Conservation (phyloP, 1,140 invertebrate species). For the Physella acuta region DNA sequence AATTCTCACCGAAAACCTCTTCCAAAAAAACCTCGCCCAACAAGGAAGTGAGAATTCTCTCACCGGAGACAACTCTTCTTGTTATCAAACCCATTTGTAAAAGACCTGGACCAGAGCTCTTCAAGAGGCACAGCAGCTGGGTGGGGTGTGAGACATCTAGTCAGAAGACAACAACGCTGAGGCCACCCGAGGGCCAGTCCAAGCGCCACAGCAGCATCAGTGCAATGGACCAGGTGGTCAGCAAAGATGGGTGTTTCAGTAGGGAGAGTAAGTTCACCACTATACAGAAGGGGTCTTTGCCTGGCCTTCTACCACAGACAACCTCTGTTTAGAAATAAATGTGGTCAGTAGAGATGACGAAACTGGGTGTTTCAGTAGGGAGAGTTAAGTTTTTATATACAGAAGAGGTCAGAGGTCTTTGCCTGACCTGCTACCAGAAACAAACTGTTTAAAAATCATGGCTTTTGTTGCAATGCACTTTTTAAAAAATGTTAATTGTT, state of each 20-base stretch:
- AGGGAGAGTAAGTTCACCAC: not conserved
- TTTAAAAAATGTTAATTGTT: too few species aligned
- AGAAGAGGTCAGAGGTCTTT: too few species aligned
- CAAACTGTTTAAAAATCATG: too few species aligned
- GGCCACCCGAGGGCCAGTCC: not conserved
- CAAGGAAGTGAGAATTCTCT: not conserved
- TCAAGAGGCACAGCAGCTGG: not conserved
- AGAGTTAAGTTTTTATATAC: too few species aligned
- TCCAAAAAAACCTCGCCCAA: not conserved
- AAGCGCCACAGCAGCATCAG: not conserved
- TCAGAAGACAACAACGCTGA: not conserved
- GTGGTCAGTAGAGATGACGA: too few species aligned
- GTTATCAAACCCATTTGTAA: too few species aligned
- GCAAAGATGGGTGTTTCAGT: not conserved
- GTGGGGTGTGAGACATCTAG: not conserved
- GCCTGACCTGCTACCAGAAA: too few species aligned
- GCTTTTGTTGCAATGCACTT: too few species aligned
- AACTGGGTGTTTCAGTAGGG: too few species aligned
- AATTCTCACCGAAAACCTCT: not conserved
- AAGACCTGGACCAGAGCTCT: not conserved
- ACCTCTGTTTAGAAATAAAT: slow-evolving; percentile 15
- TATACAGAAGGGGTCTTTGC: not conserved
- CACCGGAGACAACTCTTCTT: not conserved
- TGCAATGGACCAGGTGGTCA: not conserved
- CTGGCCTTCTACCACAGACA: not conserved